Base-by-base conservation (phyloP, 2,888 invertebrate genomes). In the Dynastes tityus region DNA sequence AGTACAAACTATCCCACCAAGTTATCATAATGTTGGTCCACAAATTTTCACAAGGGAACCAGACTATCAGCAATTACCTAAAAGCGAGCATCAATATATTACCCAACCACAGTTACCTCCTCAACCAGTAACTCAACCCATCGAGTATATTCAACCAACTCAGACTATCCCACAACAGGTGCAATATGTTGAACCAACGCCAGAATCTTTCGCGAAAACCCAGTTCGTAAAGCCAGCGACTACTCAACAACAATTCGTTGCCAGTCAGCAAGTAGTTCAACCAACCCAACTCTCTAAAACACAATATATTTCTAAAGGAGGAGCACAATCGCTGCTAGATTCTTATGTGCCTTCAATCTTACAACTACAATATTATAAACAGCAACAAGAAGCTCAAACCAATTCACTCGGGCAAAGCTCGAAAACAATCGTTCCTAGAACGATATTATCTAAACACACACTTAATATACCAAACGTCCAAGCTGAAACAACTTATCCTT, bases 271-370 rank as follows among this genome's bases (percentile, higher is more conserved):
- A 75, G 67, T 73, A 76, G 53, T 77, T 49, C 78, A 63, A 6
- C 32, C 63, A 40, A 61, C 76, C 8, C 65, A 65, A 49, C 11
- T 77, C 2, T 51, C 49, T 37, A 80, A 78, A 63, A 68, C n/a
- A 13, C 79, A 76, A 29, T 79, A 63, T 37, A 61, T 22, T 5
- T 71, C 79, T 29, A 83, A 84, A 80, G 81, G 88, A 22, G 84
- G 87, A 76, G 90, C 90, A 0, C 89, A 89, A 82, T 90, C 90
- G n/a, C 84, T 91, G 29, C 84, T 91, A 61, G 91, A 91, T 80
- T 90, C 90, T 6, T 91, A 91, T 80, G 86, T 90, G 4, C 91
- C 91, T 0, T 88, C 88, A 4, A 78, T 82, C 51, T 68, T 89
- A 49, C 89, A 89, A 82, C 77, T 87, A 49, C 85, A 87, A 77